phyloP scores from a whole-genome alignment of 2,888 invertebrate species.

The Neria commutata region DNA sequence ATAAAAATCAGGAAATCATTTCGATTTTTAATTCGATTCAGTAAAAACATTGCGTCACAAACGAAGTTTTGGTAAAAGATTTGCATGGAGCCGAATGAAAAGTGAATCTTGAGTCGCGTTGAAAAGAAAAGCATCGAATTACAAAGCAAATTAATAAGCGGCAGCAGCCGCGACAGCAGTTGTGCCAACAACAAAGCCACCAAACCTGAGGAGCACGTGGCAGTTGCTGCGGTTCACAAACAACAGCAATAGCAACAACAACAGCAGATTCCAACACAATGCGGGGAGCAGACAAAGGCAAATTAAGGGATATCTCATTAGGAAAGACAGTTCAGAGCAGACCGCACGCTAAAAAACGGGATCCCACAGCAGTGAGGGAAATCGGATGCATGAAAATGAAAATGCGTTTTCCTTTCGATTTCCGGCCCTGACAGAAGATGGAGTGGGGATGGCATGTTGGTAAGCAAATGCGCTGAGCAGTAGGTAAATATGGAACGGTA shows the following conservation, averaged over 20 bases:
- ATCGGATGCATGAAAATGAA: slow-evolving; percentile 44
- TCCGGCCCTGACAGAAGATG: slow-evolving; percentile 39
- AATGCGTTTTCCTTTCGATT: slow-evolving; percentile 29
- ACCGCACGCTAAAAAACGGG: slow-evolving; percentile 2
- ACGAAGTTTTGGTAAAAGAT: not conserved
- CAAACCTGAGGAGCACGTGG: slow-evolving; percentile 40
- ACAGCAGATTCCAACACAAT: slow-evolving; percentile 23
- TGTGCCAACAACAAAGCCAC: slow-evolving; percentile 36
- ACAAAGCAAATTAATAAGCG: slow-evolving; percentile 38
- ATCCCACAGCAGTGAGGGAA: slow-evolving; percentile 8
- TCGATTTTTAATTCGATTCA: too few relatives aligned
- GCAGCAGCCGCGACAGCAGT: slow-evolving; percentile 36
- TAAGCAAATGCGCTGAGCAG: not conserved
- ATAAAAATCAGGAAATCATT: too few relatives aligned
- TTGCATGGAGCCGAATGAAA: slow-evolving; percentile 19
- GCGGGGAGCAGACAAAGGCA: slow-evolving; percentile 37
- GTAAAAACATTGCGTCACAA: not conserved
- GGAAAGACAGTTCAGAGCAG: slow-evolving; percentile 39
- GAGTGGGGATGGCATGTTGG: not conserved
- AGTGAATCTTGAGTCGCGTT: slow-evolving; percentile 31
- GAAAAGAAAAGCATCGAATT: slow-evolving; percentile 37
- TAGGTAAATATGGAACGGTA: not conserved
- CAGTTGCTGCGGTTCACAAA: slow-evolving; percentile 9
- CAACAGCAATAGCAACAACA: not conserved
- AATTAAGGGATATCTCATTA: slow-evolving; percentile 44